Conservation (phyloP, 2,113 vertebrate genomes). For the Xenopus borealis region DNA sequence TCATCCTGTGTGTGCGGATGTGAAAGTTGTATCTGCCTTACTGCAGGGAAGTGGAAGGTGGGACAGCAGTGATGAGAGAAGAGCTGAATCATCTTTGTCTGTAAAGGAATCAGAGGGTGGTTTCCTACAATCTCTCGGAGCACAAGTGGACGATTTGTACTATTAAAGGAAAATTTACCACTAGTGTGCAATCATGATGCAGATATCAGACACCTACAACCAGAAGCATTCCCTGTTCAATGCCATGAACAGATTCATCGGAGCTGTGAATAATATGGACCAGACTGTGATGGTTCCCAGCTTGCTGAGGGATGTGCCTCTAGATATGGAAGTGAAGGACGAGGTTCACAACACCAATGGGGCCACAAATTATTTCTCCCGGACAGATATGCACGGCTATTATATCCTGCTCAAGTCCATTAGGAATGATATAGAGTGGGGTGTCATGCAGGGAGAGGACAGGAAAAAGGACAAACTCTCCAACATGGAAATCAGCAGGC, state of each 20-base stretch:
- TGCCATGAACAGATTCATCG: constrained; percentile 89
- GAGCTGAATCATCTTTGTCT: constrained; percentile 2
- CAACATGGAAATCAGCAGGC: constrained; percentile 64
- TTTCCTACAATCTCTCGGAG: neutral
- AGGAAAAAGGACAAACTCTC: constrained; percentile 68
- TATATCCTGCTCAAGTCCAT: constrained; percentile 92
- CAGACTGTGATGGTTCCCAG: constrained; percentile 94
- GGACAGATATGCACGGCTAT: constrained; percentile 89
- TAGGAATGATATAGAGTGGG: constrained; percentile 92
- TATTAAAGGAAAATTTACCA: neutral
- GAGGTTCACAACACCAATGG: constrained; percentile 53
- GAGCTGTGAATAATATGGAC: constrained; percentile 94
- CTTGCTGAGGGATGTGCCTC: constrained; percentile 87
- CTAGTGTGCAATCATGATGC: constrained; percentile 70
- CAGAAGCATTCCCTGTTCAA: constrained; percentile 90
- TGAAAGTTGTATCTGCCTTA: neutral
- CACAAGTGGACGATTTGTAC: neutral
- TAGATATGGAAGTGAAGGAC: constrained; percentile 60
- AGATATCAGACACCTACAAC: constrained; percentile 78
- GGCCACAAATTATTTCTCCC: constrained; percentile 55
- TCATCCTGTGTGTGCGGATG: neutral
- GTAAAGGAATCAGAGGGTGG: neutral
- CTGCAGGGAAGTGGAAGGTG: neutral
- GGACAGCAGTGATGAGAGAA: neutral
- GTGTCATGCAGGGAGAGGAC: constrained; percentile 78